A percentile compares a stretch with the other conserved stretches of the same genome.
These are phyloP conservation scores for Sardinella longiceps DNA, from an alignment of 2,797 vertebrate species.

Conservation along the genomic window DNA sequence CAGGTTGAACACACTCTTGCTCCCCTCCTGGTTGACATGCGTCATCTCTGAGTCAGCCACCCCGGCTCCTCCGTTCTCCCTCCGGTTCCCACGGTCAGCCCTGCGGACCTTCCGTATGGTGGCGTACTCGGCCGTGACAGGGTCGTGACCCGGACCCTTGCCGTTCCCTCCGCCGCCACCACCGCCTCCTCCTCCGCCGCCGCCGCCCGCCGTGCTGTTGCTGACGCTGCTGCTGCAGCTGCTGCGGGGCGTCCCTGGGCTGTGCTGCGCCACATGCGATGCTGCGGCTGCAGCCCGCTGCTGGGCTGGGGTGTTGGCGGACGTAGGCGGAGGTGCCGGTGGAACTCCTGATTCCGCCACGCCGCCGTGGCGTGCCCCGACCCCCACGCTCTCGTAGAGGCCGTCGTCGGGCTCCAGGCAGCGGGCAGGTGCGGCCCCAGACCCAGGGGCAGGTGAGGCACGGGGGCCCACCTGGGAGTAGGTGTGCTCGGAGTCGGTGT, in stretches of 20 bases:
- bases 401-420: constrained; percentile 68
- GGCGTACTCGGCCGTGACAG: constrained; percentile 71
- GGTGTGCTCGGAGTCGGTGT: constrained; percentile 61
- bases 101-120: constrained; percentile 77
- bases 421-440: constrained; percentile 52
- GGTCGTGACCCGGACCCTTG: constrained; percentile 63
- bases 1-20: constrained; percentile 73
- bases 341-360: constrained; percentile 43
- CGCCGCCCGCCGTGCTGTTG: too few relatives aligned
- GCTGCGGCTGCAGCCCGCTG: constrained; percentile 39
- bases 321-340: constrained; percentile 53
- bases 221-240: constrained; percentile 43
- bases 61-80: constrained; percentile 65
- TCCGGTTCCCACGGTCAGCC: constrained; percentile 62
- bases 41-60: constrained; percentile 70
- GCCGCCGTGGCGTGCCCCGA: constrained; percentile 43
- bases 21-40: constrained; percentile 64
- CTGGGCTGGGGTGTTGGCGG: constrained; percentile 57
- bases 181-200: too few relatives aligned
- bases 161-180: constrained; percentile 50
- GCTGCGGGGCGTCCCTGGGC: constrained; percentile 54
- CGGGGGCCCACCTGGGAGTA: constrained; percentile 75
- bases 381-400: constrained; percentile 76
- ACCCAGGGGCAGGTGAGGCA: constrained; percentile 48
- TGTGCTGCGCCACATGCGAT: constrained; percentile 44